Evolutionary conservation across 2,888 invertebrate genomes (phyloP).

Genomic region (Trimorus sp.): DNA sequence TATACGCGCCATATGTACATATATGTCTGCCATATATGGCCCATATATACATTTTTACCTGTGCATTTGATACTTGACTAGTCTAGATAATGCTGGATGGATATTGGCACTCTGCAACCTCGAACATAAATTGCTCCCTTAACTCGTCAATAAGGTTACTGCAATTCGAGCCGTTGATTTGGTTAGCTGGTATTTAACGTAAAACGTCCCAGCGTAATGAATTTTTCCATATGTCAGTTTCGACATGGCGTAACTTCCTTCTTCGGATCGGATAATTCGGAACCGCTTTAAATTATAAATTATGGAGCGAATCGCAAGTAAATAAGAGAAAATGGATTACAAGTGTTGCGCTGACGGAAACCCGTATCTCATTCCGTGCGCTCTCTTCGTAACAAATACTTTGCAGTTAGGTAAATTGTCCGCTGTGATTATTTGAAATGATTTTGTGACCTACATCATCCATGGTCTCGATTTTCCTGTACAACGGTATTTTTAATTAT

Average conservation of each 20-base stretch:
- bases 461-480: too few relatives aligned
- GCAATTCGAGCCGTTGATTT: conserved; percentile 21
- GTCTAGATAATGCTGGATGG: too few relatives aligned
- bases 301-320: conserved; percentile 14
- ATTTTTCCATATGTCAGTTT: conserved; percentile 32
- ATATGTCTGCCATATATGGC: too few relatives aligned
- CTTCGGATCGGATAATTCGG: conserved; percentile 19
- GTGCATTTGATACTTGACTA: too few relatives aligned
- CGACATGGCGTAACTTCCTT: conserved; percentile 31
- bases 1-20: too few relatives aligned
- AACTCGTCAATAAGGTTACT: neutral
- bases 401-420: neutral
- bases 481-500: too few relatives aligned
- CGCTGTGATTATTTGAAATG: neutral
- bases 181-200: conserved; percentile 4
- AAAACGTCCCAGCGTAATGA: conserved; percentile 18
- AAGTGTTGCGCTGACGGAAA: conserved; percentile 9
- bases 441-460: too few relatives aligned
- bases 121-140: too few relatives aligned
- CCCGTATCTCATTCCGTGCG: neutral
- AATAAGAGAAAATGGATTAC: conserved; percentile 37
- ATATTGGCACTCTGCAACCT: too few relatives aligned
- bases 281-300: conserved; percentile 30
- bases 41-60: too few relatives aligned
- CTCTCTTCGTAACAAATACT: too few relatives aligned